A percentile compares a stretch with the other conserved stretches of the same genome.
Evolutionary conservation across 2,797 vertebrate species (phyloP).

Genomic region (Streptopelia turtur): DNA sequence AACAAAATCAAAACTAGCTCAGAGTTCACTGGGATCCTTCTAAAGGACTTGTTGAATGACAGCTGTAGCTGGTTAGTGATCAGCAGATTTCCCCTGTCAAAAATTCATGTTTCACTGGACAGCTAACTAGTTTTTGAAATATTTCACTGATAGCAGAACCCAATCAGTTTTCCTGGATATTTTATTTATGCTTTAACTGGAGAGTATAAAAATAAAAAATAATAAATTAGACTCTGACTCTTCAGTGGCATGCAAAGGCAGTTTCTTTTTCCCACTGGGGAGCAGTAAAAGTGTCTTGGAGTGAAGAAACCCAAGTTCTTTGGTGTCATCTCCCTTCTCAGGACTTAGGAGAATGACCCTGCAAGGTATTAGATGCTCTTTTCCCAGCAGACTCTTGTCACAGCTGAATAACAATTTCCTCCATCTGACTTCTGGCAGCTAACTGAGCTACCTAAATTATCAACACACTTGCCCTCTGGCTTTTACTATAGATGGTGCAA

Average conservation of each 20-base stretch:
- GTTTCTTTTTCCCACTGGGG: background rate
- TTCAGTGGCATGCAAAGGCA: background rate
- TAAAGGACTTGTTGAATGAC: background rate
- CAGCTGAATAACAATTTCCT: background rate
- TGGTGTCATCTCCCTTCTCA: background rate
- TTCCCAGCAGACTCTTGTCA: background rate
- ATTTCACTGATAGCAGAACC: background rate
- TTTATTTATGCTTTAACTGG: background rate
- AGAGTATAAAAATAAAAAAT: background rate
- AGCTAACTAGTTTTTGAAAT: background rate
- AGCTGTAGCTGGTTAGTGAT: background rate
- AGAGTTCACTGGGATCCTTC: background rate
- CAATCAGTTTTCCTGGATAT: background rate
- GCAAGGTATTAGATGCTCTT: background rate
- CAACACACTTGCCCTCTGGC: background rate
- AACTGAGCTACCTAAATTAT: background rate
- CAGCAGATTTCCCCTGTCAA: background rate
- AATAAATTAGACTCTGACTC: background rate
- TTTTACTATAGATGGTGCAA: background rate
- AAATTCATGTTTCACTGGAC: constrained; percentile 3
- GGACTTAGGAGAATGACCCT: background rate
- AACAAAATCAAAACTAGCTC: background rate
- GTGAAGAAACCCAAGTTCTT: background rate
- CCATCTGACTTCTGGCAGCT: background rate
- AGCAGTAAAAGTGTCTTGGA: background rate